A percentile compares a stretch with the other conserved stretches of the same genome.
These are phyloP conservation scores for Aphelenchoides avenae DNA, from an alignment of 1,140 invertebrate genomes.

Conservation along the genomic window DNA sequence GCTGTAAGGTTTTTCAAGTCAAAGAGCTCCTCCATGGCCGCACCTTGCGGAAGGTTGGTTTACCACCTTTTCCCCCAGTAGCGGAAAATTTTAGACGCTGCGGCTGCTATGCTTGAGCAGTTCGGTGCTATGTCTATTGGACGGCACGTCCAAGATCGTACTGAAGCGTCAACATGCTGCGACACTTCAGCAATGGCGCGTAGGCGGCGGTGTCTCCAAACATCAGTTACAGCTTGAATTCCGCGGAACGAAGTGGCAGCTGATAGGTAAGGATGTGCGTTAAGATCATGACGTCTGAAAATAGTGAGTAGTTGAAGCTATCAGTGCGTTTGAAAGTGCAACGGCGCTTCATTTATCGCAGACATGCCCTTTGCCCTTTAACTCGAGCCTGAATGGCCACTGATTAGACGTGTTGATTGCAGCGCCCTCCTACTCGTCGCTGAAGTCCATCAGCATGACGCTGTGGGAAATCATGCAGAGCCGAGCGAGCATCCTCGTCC, in stretches of 20 bases:
- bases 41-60: constrained; percentile 67
- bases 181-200: constrained; percentile 69
- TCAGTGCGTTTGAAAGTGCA: too few species aligned
- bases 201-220: constrained; percentile 67
- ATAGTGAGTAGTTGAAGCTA: too few species aligned
- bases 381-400: too few species aligned
- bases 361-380: too few species aligned
- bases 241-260: constrained; percentile 66
- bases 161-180: constrained; percentile 66
- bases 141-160: constrained; percentile 67
- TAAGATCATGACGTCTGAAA: too few species aligned
- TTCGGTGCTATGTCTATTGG: constrained; percentile 67
- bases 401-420: too few species aligned
- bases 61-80: constrained; percentile 5
- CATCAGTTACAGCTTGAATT: constrained; percentile 69
- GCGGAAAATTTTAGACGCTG: constrained; percentile 63
- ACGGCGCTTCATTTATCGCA: too few species aligned
- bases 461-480: constrained; percentile 65
- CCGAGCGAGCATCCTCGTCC: constrained; percentile 59
- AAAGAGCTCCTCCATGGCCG: constrained; percentile 69
- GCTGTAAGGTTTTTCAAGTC: constrained; percentile 69
- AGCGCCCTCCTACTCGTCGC: constrained; percentile 61
- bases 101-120: constrained; percentile 67
- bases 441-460: constrained; percentile 64
- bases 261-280: constrained; percentile 54